Evolutionary conservation across 2,797 vertebrate species (phyloP).

Genomic region (Scomberomorus guttatus): DNA sequence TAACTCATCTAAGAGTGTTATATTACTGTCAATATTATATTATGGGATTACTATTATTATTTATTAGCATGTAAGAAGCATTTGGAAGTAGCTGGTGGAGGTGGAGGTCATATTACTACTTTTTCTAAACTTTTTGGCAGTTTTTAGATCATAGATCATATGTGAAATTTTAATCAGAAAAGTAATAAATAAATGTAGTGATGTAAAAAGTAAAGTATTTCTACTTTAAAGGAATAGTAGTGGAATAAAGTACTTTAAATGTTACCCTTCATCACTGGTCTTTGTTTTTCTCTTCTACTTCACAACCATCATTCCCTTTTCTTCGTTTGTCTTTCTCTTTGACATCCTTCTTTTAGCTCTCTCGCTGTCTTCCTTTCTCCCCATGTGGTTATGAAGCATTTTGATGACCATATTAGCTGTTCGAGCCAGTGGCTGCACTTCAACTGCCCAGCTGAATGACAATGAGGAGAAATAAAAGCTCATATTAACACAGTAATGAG

Average conservation of each 20-base stretch:
- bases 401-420: conserved; percentile 21
- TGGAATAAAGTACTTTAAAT: no score
- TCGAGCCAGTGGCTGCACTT: conserved; percentile 19
- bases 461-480: conserved; percentile 58
- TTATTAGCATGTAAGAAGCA: background rate
- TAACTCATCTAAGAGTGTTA: background rate
- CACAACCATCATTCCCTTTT: background rate
- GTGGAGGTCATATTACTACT: background rate
- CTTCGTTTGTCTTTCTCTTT: background rate
- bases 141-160: background rate
- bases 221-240: no score
- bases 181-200: background rate
- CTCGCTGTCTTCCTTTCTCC: background rate
- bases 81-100: background rate
- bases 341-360: background rate
- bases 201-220: no score
- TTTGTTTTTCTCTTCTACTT: no score
- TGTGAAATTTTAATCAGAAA: background rate
- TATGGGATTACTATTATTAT: background rate
- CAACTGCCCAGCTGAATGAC: conserved; percentile 67
- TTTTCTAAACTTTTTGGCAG: background rate
- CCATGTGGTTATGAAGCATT: conserved; percentile 31
- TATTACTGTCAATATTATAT: background rate
- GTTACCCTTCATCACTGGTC: no score
- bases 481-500: conserved; percentile 57